phyloP scores from a whole-genome alignment of 2,113 vertebrate species.

The Notarius quadriscutis region DNA sequence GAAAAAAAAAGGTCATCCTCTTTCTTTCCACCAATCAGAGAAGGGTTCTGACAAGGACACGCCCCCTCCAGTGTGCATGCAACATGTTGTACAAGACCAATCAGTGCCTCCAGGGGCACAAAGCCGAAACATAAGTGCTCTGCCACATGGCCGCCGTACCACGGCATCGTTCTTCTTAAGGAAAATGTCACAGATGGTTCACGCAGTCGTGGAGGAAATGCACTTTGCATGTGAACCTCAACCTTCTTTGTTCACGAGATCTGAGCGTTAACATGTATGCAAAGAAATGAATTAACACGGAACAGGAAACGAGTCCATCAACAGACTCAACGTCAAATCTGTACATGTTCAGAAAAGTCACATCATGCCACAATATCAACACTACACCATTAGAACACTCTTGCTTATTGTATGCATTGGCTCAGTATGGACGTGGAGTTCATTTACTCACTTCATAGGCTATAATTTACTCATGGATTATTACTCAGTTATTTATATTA shows the following conservation, averaged over 20 bases:
- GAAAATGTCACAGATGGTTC: conserved; percentile 20
- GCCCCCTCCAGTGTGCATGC: background rate
- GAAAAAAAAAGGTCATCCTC: background rate
- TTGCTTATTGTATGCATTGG: background rate
- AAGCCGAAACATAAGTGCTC: conserved; percentile 13
- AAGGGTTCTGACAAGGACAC: background rate
- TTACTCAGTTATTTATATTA: background rate
- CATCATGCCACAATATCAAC: background rate
- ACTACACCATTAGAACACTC: too few relatives aligned
- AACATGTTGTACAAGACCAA: conserved; percentile 6
- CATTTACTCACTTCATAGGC: background rate
- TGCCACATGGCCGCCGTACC: background rate
- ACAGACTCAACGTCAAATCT: background rate
- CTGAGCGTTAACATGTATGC: background rate
- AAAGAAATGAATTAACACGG: background rate
- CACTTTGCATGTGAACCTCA: background rate
- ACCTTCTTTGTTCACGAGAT: too few relatives aligned
- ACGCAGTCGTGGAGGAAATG: background rate
- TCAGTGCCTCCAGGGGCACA: background rate
- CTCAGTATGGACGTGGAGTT: background rate
- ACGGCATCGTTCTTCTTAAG: background rate
- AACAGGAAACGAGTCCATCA: background rate
- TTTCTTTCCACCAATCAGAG: conserved; percentile 7
- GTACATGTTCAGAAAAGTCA: background rate
- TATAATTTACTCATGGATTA: background rate